Base-by-base conservation (phyloP, 1,140 invertebrate species). In the Calosoma granatense region DNA sequence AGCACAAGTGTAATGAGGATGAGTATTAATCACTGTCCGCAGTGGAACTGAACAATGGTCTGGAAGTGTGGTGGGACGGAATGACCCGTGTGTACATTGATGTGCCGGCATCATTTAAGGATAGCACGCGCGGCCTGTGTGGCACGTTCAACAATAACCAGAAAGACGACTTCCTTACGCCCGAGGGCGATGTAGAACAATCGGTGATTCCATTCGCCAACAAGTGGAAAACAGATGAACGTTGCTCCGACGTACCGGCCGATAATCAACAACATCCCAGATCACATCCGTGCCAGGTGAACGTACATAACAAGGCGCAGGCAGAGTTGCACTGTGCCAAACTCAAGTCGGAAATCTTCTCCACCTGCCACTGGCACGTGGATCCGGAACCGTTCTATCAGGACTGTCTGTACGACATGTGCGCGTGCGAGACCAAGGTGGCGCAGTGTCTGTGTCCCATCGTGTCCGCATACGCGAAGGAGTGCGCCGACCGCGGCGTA, bases 121-220 rank as follows among this genome's bases (percentile, higher is more conserved):
- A 81, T 57, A 76, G 83, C 63, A 84, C 82, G 2, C 36, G 15
- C 15, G 92, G 92, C 58, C 76, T 96, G 3, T 96, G 92, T 65
- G 92, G 92, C 17, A 94, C 90, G 0, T 94, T 91, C 66, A 90
- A 88, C 57, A 73, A 80, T 12, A 92, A 91, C 65, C 89, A 91
- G 66, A 86, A 86, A 63, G 90, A 94, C 67, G 92, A 96, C 69
- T 94, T 94, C 69, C 65, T 89, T 3, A 94, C 92, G 0, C 87
- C 86, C 0, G 86, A 92, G 66, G 86, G 86, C 15, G 90, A 93
- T 65, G 69, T 88, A 0, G 91, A 94, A 66, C 81, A 86, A 43
- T 78, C 84, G 0, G 74, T 83, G 0, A 74, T 82, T 6, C 78
- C 84, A 0, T 94, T 95, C 69, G 90, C 88, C 0, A 90, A 92